Base-by-base conservation (phyloP, 1,140 invertebrate genomes). In the Drosophila ogumai region DNA sequence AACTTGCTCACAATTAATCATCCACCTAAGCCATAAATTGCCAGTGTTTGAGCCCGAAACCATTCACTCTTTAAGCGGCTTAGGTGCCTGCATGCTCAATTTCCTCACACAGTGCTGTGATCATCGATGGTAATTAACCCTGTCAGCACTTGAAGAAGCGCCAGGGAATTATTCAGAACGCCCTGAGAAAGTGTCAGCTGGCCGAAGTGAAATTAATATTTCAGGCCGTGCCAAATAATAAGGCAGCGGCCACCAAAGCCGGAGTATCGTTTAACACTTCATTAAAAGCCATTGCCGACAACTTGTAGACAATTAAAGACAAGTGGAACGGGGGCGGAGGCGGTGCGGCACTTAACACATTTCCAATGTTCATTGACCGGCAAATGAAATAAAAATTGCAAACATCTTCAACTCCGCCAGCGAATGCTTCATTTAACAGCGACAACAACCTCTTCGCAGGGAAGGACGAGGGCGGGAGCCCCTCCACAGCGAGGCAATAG, bases 341-440 rank as follows among this genome's bases (percentile, higher is more conserved):
- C 12, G 52, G 61, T 38, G 74, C 31, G 46, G 65, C 84, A 88
- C 84, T 88, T 88, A 88, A 84, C 84, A 88, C 84, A 88, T 88
- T 88, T 78, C 65, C 84, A 84, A 82, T 88, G 84, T 81, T 88
- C 84, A 88, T 88, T 88, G 84, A 88, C 84, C 80, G 80, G 84
- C 80, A 87, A 87, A 87, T 82, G 75, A 88, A 87, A 87, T 88
- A 86, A 86, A 86, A 86, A 86, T 87, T 87, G 84, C 84, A 87
- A 73, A 88, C 84, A 87, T 86, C 84, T 88, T 82, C 84, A 73
- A 59, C 86, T 87, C 76, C 68, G 58, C 50, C 74, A 63, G 67
- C 68, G 76, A 84, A 88, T 87, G 84, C 84, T 87, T 87, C 84
- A 87, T 87, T 87, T 84, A 88, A 84, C 84, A 87, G 68, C 60